phyloP scores from a whole-genome alignment of 2,113 vertebrate genomes.

The Epinephelus cyanopodus region DNA sequence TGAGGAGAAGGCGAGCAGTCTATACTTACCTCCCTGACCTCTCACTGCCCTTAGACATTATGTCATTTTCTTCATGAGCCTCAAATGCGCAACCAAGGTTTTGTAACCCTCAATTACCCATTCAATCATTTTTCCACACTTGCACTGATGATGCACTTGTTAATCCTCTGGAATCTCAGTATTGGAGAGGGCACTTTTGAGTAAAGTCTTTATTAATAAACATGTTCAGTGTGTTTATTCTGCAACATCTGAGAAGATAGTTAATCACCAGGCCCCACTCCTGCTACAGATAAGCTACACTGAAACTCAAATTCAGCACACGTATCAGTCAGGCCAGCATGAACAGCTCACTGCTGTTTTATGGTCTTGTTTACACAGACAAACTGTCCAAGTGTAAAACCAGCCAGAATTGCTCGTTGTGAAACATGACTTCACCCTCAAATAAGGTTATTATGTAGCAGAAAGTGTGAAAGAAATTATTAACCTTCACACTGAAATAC shows the following conservation, averaged over 20 bases:
- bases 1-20: neutral
- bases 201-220: constrained; percentile 1
- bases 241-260: neutral
- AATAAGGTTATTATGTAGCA: neutral
- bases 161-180: neutral
- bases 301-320: neutral
- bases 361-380: constrained; percentile 35
- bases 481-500: too few species aligned
- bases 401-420: neutral
- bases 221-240: neutral
- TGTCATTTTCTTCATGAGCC: constrained; percentile 25
- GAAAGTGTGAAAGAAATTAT: neutral
- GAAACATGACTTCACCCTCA: neutral
- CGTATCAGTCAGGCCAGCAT: constrained; percentile 7
- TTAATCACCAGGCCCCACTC: neutral
- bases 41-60: constrained; percentile 42
- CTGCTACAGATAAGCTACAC: neutral
- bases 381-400: constrained; percentile 5
- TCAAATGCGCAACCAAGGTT: constrained; percentile 14
- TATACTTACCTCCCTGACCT: constrained; percentile 20
- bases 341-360: constrained; percentile 28
- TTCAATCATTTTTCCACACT: constrained; percentile 6
- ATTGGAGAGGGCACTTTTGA: neutral
- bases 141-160: neutral
- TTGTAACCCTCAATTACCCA: constrained; percentile 22